These are phyloP conservation scores for Dryobotodes eremita DNA, from an alignment of 2,888 invertebrate species.

Conservation along the genomic window DNA sequence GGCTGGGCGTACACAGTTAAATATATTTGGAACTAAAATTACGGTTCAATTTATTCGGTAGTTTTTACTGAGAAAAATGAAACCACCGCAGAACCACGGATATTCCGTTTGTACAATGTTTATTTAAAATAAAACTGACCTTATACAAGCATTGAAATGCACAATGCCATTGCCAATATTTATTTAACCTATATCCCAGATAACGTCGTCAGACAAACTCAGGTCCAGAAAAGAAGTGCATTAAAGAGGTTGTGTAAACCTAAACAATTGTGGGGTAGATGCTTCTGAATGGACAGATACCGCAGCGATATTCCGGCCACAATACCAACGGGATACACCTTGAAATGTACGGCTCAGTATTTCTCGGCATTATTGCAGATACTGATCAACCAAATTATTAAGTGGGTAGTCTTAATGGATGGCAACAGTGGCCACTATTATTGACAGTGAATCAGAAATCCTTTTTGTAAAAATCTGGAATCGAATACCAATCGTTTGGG, in stretches of 20 bases:
- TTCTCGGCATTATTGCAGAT: constrained; percentile 23
- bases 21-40: constrained; percentile 17
- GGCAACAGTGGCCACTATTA: background rate
- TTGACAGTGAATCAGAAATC: background rate
- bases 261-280: constrained; percentile 13
- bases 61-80: background rate
- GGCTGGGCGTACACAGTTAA: background rate
- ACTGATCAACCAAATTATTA: constrained; percentile 36
- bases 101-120: constrained; percentile 1
- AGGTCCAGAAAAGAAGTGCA: constrained; percentile 11
- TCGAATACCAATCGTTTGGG: background rate
- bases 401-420: constrained; percentile 7
- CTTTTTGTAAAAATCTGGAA: background rate
- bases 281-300: constrained; percentile 16
- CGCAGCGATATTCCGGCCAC: constrained; percentile 21
- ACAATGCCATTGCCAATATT: background rate
- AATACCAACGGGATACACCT: constrained; percentile 16
- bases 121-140: constrained; percentile 1
- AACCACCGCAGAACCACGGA: background rate
- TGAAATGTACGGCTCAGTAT: constrained; percentile 13
- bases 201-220: background rate
- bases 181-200: background rate
- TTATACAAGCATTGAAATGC: constrained; percentile 11
- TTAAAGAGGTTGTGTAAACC: background rate
- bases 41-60: constrained; percentile 15